Base-by-base conservation (phyloP, 2,797 vertebrate species). In the Valencia hispanica region DNA sequence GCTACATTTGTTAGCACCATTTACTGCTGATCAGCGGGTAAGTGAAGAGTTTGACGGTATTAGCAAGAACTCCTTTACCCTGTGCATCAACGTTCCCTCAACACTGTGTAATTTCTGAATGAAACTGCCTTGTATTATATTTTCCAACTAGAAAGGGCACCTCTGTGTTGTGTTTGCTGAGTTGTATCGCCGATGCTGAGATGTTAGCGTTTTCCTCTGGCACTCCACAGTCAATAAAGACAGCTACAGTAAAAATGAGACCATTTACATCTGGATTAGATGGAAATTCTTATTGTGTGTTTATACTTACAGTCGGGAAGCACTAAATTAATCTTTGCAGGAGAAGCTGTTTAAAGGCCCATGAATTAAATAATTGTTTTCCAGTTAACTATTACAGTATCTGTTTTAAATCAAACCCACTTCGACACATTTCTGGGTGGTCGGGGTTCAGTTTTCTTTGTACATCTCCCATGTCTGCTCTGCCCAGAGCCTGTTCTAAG, bases 401-500 rank as follows among this genome's bases (percentile, higher is more conserved):
- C 73, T 91, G 90, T 77, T 92, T 88, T 82, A 77, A 84, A 88
- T 90, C 77, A 88, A 72, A 80, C 63, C 34, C 51, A 41, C 68
- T 85, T 61, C 68, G 80, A 79, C 68, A 48, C n/a, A 70, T 78
- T 88, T 86, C 77, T 84, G 87, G 84, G 89, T 90, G 90, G 88
- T 88, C 79, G 63, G 27, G 55, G 69, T 43, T 70, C 69, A 70
- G 70, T 82, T 85, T 85, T 86, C 79, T 83, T 79, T 77, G 59
- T 79, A 72, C 61, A 73, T 88, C 47, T 75, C 70, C 75, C 75
- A 73, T 75, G 50, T 63, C 77, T 79, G 65, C 79, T 55, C 57
- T 77, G 47, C 75, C 15, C 69, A 78, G 73, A 85, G 81, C 53
- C 74, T 84, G 75, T 70, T 82, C 53, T 82, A n/a, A 55, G 69